Base-by-base conservation (phyloP, 2,888 invertebrate genomes). In the Corythucha ciliata region DNA sequence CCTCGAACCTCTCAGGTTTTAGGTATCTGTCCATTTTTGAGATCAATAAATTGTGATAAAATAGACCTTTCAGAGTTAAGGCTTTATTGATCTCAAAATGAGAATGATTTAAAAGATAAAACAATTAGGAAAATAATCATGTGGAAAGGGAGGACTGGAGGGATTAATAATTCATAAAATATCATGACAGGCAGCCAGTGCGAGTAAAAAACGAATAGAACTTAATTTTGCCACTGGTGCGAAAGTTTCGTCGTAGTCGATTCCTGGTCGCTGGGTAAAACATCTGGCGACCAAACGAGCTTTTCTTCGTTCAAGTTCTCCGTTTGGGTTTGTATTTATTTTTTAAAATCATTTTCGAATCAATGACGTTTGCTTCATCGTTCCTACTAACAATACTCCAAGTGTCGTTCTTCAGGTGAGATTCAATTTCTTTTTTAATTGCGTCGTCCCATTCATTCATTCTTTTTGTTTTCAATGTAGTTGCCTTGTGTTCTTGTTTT, bases 151-250 rank as follows among this genome's bases (percentile, higher is more conserved):
- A n/a, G n/a, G n/a, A n/a, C n/a, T n/a, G n/a, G n/a, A n/a, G n/a
- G n/a, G n/a, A n/a, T n/a, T n/a, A n/a, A n/a, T n/a, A n/a, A n/a
- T n/a, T n/a, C n/a, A n/a, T n/a, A n/a, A n/a, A n/a, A n/a, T n/a
- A n/a, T n/a, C n/a, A n/a, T n/a, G n/a, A n/a, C n/a, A n/a, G n/a
- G n/a, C n/a, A 5, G 48, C 48, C 7, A 48, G n/a, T 6, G 62
- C 61, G 29, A 61, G 46, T 20, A 64, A 42, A 27, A n/a, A 32
- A 21, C 32, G 27, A 25, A 40, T 45, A 20, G 37, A 40, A 27
- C 27, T 22, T 25, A 40, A 10, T 21, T 40, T 40, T 14, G 18
- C 10, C 4, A 44, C 29, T 7, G 44, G 44, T 12, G 44, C 7
- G 21, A 16, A 44, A 2, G 44, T 44, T 27, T 29, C 27, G 7